A percentile compares a stretch with the other conserved stretches of the same genome.
phyloP scores from a whole-genome alignment of 53 echinoderm and acorn worm species.

The Echinometra lucunter region DNA sequence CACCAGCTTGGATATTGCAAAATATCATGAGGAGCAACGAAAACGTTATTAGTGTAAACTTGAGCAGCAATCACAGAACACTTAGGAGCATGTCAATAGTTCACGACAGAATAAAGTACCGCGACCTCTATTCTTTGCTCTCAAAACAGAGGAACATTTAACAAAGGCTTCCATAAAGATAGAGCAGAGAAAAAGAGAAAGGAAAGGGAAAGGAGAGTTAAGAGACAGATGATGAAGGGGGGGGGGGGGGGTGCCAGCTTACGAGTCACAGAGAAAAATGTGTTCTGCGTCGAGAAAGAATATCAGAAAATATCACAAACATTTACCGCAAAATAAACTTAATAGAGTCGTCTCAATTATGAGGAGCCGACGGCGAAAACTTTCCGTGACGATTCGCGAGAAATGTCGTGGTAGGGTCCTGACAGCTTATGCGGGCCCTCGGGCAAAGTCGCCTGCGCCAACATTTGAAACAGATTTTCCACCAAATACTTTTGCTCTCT shows the following conservation, averaged over 20 bases:
- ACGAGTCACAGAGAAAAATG: constrained; percentile 24
- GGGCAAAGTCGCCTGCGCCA: constrained; percentile 46
- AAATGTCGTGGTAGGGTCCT: background rate
- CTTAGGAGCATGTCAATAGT: constrained; percentile 42
- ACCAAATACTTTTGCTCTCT: constrained; percentile 52
- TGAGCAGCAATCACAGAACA: constrained; percentile 34
- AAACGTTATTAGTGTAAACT: constrained; percentile 22
- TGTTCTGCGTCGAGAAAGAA: constrained; percentile 50
- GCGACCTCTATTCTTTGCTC: background rate
- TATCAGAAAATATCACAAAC: constrained; percentile 66
- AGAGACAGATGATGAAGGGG: background rate
- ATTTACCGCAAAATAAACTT: constrained; percentile 66
- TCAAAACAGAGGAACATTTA: constrained; percentile 8
- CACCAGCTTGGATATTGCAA: constrained; percentile 10
- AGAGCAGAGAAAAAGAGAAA: background rate
- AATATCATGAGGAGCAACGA: constrained; percentile 34
- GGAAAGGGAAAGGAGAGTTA: background rate
- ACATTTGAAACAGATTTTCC: constrained; percentile 69
- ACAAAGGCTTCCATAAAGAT: background rate
- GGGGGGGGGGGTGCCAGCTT: background rate
- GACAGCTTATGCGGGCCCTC: constrained; percentile 29
- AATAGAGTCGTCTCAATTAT: constrained; percentile 70
- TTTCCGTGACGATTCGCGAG: constrained; percentile 62
- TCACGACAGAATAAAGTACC: constrained; percentile 35
- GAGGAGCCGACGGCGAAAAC: constrained; percentile 55